phyloP scores from a whole-genome alignment of 2,888 invertebrate genomes.

The Automeris io region DNA sequence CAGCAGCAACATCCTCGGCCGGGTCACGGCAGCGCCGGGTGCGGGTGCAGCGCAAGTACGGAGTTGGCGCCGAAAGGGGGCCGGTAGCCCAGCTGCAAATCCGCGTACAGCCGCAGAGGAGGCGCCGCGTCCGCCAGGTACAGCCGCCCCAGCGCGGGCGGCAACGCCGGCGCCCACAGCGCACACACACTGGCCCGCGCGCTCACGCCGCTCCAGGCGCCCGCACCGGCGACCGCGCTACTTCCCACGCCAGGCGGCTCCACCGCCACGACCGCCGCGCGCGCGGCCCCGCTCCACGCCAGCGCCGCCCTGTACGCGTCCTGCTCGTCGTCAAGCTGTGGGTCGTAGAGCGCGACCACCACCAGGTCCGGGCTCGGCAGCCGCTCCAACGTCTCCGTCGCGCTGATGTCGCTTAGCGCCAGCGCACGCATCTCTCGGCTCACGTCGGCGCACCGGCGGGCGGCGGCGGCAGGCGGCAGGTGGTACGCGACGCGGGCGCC shows the following conservation, averaged over 20 bases:
- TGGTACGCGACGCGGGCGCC: slow-evolving; percentile 82
- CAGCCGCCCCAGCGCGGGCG: slow-evolving; percentile 67
- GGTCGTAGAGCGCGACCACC: slow-evolving; percentile 46
- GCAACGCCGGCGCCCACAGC: slow-evolving; percentile 32
- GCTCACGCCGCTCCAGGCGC: slow-evolving; percentile 30
- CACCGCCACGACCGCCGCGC: slow-evolving; percentile 29
- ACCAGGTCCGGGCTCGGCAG: slow-evolving; percentile 40
- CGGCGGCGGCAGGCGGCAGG: slow-evolving; percentile 67
- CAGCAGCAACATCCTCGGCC: too few species aligned
- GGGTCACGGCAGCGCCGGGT: slow-evolving; percentile 29
- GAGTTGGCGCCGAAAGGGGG: slow-evolving; percentile 82
- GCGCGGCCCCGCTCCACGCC: slow-evolving; percentile 26
- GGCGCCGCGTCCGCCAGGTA: slow-evolving; percentile 92
- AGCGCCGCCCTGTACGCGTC: slow-evolving; percentile 13
- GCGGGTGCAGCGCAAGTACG: slow-evolving; percentile 58
- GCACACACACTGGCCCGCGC: slow-evolving; percentile 33
- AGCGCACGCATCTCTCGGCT: slow-evolving; percentile 20
- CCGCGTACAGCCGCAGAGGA: slow-evolving; percentile 83
- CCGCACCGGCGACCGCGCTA: slow-evolving; percentile 27
- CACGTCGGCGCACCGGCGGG: slow-evolving; percentile 43
- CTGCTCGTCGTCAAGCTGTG: slow-evolving; percentile 17
- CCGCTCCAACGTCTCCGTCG: slow-evolving; percentile 16
- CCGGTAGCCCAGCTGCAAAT: slow-evolving; percentile 86
- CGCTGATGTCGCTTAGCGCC: slow-evolving; percentile 66
- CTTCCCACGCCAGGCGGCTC: slow-evolving; percentile 82